phyloP scores from a whole-genome alignment of 2,888 invertebrate species.

The Atrina japonica region DNA sequence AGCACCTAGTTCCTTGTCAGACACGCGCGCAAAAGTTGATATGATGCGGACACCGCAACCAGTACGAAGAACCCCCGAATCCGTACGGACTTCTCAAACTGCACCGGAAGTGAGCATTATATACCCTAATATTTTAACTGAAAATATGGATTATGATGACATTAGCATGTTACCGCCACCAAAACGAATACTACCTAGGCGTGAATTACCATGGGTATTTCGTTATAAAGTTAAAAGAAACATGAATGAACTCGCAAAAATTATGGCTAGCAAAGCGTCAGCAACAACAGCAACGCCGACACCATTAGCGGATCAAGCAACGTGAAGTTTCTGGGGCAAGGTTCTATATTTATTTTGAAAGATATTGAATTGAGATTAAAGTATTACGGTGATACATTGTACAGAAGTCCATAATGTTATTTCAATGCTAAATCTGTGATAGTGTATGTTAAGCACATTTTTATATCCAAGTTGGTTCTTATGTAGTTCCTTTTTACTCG shows the following conservation, averaged over 20 bases:
- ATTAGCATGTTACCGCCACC: constrained; percentile 65
- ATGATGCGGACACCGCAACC: constrained; percentile 37
- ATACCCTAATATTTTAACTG: constrained; percentile 54
- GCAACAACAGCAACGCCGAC: constrained; percentile 42
- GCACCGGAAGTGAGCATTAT: constrained; percentile 47
- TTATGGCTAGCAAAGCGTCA: constrained; percentile 69
- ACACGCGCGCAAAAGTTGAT: constrained; percentile 49
- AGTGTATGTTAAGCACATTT: neutral
- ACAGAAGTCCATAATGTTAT: too few species aligned
- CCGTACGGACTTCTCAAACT: constrained; percentile 55
- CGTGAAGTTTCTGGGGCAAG: too few species aligned
- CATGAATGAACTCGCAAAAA: constrained; percentile 72
- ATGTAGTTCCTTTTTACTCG: too few species aligned
- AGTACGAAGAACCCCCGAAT: constrained; percentile 57
- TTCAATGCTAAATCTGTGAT: too few species aligned
- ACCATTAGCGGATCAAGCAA: constrained; percentile 7
- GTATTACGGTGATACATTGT: too few species aligned
- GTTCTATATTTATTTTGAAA: too few species aligned
- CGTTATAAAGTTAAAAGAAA: constrained; percentile 74
- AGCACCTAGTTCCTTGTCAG: constrained; percentile 57
- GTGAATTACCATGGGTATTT: constrained; percentile 73
- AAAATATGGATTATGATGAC: constrained; percentile 65
- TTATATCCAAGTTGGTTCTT: constrained; percentile 13
- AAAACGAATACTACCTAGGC: constrained; percentile 61
- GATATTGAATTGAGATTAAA: too few species aligned